These are phyloP conservation scores for Sinelater perroti DNA, from an alignment of 2,888 invertebrate species.

Conservation along the genomic window DNA sequence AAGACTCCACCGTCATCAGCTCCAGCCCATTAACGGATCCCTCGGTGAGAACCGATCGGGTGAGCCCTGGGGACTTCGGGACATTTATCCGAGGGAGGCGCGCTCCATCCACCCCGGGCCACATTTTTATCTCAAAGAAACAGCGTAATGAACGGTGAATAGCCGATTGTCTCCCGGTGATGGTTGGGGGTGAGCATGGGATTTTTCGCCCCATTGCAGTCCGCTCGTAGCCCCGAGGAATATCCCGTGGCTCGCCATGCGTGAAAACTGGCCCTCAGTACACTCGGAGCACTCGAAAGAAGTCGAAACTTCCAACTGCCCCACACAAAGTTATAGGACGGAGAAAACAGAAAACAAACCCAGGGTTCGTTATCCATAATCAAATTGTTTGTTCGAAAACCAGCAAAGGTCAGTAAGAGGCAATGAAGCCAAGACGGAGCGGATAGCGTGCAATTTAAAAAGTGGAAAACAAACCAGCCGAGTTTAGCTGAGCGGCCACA, in stretches of 20 bases:
- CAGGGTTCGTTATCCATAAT: no score
- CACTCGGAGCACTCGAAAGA: no score
- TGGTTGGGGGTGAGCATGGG: constrained; percentile 10
- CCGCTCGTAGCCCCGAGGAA: constrained; percentile 5
- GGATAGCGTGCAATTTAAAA: neutral
- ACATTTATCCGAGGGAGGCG: constrained; percentile 28
- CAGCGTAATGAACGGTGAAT: constrained; percentile 35
- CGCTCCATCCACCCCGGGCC: constrained; percentile 18
- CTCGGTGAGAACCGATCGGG: constrained; percentile 31
- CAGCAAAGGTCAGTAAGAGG: neutral
- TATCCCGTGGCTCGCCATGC: constrained; percentile 4
- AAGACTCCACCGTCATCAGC: constrained; percentile 33
- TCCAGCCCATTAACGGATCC: constrained; percentile 30
- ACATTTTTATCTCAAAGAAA: constrained; percentile 32
- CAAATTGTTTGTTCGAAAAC: no score
- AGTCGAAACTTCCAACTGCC: no score
- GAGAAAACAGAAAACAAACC: no score
- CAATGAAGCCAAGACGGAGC: no score
- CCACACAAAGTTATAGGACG: no score
- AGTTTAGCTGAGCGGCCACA: constrained; percentile 7
- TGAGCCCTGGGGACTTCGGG: constrained; percentile 26
- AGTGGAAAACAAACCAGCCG: constrained; percentile 12
- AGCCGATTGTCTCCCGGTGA: constrained; percentile 29
- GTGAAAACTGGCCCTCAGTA: no score
- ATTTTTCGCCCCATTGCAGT: constrained; percentile 24